Conservation (phyloP, 2,888 invertebrate genomes). For the Callyntrura guangdongensis region DNA sequence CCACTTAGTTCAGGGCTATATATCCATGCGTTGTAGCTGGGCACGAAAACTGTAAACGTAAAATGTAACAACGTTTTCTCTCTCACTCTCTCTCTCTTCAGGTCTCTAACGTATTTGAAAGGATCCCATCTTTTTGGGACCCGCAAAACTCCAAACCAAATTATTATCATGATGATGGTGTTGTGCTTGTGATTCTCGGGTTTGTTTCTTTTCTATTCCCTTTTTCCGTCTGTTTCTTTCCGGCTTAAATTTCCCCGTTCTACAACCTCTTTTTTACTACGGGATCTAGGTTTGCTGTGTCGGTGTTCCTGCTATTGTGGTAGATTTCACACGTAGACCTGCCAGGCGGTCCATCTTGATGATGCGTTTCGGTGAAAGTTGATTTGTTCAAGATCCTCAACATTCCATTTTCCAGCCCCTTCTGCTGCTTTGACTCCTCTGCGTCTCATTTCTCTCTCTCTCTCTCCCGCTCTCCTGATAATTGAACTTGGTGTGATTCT, state of each 20-base stretch:
- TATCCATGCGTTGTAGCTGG: background rate
- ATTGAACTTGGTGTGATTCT: conserved; percentile 58
- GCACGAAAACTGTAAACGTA: background rate
- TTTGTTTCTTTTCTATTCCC: background rate
- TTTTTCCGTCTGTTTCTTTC: background rate
- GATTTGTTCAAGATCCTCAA: conserved; percentile 84
- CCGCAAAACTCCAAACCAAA: conserved; percentile 40
- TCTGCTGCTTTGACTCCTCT: background rate
- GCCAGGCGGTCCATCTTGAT: background rate
- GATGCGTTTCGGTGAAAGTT: conserved; percentile 70
- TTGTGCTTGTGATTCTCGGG: background rate
- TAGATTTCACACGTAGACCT: conserved; percentile 31
- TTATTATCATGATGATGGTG: background rate
- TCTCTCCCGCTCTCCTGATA: background rate
- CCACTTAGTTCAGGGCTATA: background rate
- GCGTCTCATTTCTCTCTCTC: conserved; percentile 17
- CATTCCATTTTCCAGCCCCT: conserved; percentile 46
- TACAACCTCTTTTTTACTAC: too few species aligned
- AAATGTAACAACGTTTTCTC: background rate
- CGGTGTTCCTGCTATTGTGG: background rate
- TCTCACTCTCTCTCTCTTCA: too few species aligned
- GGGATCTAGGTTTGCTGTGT: background rate
- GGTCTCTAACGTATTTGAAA: background rate
- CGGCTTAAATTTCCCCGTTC: background rate
- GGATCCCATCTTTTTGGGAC: background rate